phyloP scores from a whole-genome alignment of 2,113 vertebrate species.

The Zosterops japonicus region DNA sequence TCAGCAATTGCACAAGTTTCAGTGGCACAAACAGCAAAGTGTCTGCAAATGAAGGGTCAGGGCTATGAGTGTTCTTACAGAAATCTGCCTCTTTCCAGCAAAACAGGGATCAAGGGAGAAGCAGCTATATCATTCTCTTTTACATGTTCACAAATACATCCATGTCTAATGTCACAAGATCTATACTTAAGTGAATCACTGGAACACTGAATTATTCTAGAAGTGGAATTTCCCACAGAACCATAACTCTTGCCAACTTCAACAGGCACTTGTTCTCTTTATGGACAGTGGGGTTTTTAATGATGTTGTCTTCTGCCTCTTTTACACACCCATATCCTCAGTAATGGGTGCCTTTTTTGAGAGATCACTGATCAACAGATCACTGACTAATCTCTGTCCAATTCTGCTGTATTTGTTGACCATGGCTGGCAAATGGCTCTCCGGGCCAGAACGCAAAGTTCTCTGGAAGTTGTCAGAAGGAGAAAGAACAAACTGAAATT shows the following conservation, averaged over 20 bases:
- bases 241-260: background rate
- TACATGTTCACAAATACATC: background rate
- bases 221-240: background rate
- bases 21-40: background rate
- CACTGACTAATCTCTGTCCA: background rate
- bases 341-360: background rate
- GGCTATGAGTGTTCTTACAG: accelerated
- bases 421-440: background rate
- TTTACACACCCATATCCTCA: background rate
- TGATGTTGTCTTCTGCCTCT: background rate
- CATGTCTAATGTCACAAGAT: background rate
- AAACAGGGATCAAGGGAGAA: background rate
- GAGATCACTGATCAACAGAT: background rate
- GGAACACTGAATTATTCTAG: background rate
- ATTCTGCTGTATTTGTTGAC: background rate
- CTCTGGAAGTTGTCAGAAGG: background rate
- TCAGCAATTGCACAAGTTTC: background rate
- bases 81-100: background rate
- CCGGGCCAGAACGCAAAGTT: background rate
- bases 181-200: background rate
- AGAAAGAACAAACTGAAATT: background rate
- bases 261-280: background rate
- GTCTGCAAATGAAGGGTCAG: background rate
- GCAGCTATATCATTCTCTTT: background rate
- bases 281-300: background rate